A percentile compares a stretch with the other conserved stretches of the same genome.
Evolutionary conservation across 2,113 vertebrate genomes (phyloP).

Genomic region (Elgaria multicarinata): DNA sequence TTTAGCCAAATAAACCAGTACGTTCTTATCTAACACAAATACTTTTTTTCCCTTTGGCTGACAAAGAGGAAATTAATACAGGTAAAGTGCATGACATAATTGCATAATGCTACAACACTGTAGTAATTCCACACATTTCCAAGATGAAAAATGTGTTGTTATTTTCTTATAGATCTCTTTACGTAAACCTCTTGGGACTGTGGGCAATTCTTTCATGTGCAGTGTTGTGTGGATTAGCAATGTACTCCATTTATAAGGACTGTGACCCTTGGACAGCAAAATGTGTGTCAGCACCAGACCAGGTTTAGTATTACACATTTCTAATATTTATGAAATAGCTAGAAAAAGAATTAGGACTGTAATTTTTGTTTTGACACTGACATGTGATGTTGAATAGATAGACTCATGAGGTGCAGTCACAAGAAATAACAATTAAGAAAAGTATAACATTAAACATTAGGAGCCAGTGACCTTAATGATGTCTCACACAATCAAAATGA

Average conservation of each 20-base stretch:
- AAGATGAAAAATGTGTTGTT: accelerated
- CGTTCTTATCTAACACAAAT: background rate
- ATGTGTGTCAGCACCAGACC: constrained; percentile 85
- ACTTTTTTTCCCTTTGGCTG: constrained; percentile 29
- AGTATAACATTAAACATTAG: background rate
- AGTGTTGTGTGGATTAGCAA: constrained; percentile 83
- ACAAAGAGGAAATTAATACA: constrained; percentile 4
- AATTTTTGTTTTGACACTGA: background rate
- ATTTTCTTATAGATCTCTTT: constrained; percentile 83
- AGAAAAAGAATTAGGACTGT: background rate
- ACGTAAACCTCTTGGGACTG: constrained; percentile 90
- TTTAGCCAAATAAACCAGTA: background rate
- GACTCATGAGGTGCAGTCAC: background rate
- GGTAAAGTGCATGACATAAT: background rate
- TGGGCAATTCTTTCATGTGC: constrained; percentile 84
- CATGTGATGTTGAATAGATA: background rate
- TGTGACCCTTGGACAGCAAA: constrained; percentile 90
- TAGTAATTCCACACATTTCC: background rate
- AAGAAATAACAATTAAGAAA: background rate
- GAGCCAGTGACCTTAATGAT: background rate
- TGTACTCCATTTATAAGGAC: constrained; percentile 91
- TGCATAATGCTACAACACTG: background rate
- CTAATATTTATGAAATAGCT: accelerated
- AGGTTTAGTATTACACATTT: constrained; percentile 77
- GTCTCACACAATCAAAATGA: background rate